These are phyloP conservation scores for Typhlichthys subterraneus DNA, from an alignment of 2,797 vertebrate species.

Conservation along the genomic window DNA sequence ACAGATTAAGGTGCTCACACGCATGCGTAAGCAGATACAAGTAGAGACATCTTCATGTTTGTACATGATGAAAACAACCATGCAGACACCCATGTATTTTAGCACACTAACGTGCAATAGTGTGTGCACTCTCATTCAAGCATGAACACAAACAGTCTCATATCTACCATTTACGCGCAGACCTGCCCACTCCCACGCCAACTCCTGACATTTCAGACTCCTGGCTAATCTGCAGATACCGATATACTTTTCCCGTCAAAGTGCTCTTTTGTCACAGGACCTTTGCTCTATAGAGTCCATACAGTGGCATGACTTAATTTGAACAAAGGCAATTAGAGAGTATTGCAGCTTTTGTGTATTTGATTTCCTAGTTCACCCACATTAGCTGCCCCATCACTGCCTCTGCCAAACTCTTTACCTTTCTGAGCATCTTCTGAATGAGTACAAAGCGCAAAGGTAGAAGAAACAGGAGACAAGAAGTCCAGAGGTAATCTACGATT, in stretches of 20 bases:
- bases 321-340: slow-evolving; percentile 43
- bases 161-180: too few relatives aligned
- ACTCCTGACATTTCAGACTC: slow-evolving; percentile 38
- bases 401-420: not conserved
- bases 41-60: not conserved
- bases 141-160: not conserved
- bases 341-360: slow-evolving; percentile 42
- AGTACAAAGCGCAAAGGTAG: not conserved
- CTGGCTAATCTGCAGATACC: slow-evolving; percentile 45
- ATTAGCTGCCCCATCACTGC: slow-evolving; percentile 4
- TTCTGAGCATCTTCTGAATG: not conserved
- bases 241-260: slow-evolving; percentile 65
- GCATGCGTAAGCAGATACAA: not conserved
- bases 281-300: slow-evolving; percentile 37
- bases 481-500: not conserved
- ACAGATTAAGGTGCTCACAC: not conserved
- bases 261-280: slow-evolving; percentile 52
- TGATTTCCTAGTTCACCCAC: slow-evolving; percentile 43
- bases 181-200: not conserved
- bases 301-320: slow-evolving; percentile 51
- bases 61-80: not conserved
- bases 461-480: not conserved
- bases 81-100: slow-evolving; percentile 2
- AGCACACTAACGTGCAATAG: slow-evolving; percentile 19
- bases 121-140: slow-evolving; percentile 29